phyloP scores from a whole-genome alignment of 1,140 invertebrate species.

The Drosophila ohnishii region DNA sequence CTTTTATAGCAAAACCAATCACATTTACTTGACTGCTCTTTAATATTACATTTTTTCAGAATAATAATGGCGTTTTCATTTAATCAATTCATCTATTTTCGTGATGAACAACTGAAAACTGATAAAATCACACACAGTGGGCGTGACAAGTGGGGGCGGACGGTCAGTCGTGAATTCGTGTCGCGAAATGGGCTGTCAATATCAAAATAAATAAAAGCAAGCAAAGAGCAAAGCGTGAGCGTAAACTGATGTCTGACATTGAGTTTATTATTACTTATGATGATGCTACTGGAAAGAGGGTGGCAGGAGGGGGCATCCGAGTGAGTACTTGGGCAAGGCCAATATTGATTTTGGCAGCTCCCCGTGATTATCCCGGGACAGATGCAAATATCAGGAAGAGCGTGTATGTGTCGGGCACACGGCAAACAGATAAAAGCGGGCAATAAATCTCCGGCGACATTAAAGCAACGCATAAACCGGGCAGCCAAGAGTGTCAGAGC shows the following conservation, averaged over 20 bases:
- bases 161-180: conserved; percentile 13
- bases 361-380: conserved; percentile 15
- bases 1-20: background rate
- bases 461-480: conserved; percentile 56
- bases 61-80: background rate
- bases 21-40: background rate
- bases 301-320: background rate
- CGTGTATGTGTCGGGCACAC: conserved; percentile 7
- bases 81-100: conserved; percentile 18
- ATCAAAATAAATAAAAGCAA: conserved; percentile 15
- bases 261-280: conserved; percentile 38
- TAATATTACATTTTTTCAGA: background rate
- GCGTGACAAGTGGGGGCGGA: conserved; percentile 20
- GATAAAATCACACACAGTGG: conserved; percentile 1
- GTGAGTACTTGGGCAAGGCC: conserved; percentile 1
- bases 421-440: conserved; percentile 35
- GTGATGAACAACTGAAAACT: background rate
- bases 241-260: conserved; percentile 22
- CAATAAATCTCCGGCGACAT: conserved; percentile 61
- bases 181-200: conserved; percentile 19
- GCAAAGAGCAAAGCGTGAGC: background rate
- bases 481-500: conserved; percentile 22
- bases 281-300: conserved; percentile 8
- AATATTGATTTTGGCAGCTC: conserved; percentile 51
- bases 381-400: conserved; percentile 40